phyloP scores from a whole-genome alignment of 2,888 invertebrate species.

The Platypus cylindrus region DNA sequence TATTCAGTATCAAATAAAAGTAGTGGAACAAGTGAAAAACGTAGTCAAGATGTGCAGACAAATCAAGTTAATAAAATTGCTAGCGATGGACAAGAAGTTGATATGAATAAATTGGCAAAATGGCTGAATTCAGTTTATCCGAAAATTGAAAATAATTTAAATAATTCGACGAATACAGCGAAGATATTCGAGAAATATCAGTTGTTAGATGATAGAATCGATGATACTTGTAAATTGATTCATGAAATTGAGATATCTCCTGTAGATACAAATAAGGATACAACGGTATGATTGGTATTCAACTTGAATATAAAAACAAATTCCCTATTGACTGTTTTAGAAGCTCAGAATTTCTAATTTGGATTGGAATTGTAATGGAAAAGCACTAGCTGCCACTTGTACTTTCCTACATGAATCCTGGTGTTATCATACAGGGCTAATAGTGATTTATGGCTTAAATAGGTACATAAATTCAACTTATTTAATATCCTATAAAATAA shows the following conservation, averaged over 20 bases:
- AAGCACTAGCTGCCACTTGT: constrained; percentile 29
- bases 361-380: constrained; percentile 34
- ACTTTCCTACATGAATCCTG: constrained; percentile 31
- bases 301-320: constrained; percentile 1
- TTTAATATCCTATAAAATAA: too few species aligned
- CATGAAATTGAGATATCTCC: constrained; percentile 23
- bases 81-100: constrained; percentile 22
- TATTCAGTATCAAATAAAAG: constrained; percentile 23
- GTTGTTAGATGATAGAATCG: constrained; percentile 17
- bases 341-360: constrained; percentile 20
- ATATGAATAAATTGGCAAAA: constrained; percentile 35
- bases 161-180: constrained; percentile 29
- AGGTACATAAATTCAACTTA: constrained; percentile 18
- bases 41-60: constrained; percentile 33
- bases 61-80: constrained; percentile 19
- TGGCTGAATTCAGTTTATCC: constrained; percentile 40
- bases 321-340: constrained; percentile 7
- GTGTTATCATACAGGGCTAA: constrained; percentile 32
- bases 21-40: constrained; percentile 27
- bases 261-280: constrained; percentile 9
- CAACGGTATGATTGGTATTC: constrained; percentile 5
- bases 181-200: constrained; percentile 28
- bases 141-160: constrained; percentile 35
- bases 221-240: constrained; percentile 24
- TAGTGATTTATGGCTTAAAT: constrained; percentile 28